Conservation (phyloP, 1,140 invertebrate species). For the Branchinecta lynchi region DNA sequence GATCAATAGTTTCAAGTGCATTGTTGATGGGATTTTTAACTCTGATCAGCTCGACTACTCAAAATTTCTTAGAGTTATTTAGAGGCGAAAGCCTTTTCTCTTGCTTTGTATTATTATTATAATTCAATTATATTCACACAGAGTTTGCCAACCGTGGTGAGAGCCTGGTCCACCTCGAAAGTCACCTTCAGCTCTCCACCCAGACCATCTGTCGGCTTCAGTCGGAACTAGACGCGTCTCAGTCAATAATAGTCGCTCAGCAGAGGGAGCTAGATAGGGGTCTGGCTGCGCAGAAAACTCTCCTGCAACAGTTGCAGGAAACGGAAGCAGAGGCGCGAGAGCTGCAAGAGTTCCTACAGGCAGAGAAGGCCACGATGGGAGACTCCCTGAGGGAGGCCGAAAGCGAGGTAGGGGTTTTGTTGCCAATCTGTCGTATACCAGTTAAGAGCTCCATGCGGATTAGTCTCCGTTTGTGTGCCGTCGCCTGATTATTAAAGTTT, state of each 20-base stretch:
- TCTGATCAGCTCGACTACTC: too few species aligned
- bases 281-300: conserved; percentile 23
- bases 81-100: too few species aligned
- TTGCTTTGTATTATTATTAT: too few species aligned
- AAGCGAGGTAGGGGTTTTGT: conserved; percentile 36
- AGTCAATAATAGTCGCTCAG: conserved; percentile 23
- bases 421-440: background rate
- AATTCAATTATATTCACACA: too few species aligned
- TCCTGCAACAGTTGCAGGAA: conserved; percentile 53
- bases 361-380: conserved; percentile 50
- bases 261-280: conserved; percentile 18
- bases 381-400: conserved; percentile 60
- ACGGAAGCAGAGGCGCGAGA: conserved; percentile 50
- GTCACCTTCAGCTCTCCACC: conserved; percentile 24
- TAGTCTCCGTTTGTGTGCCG: too few species aligned
- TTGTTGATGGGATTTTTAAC: too few species aligned
- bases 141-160: conserved; percentile 25
- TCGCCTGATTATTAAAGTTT: too few species aligned
- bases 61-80: too few species aligned
- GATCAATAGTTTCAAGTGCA: too few species aligned
- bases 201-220: conserved; percentile 23
- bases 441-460: too few species aligned
- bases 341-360: conserved; percentile 57
- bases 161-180: conserved; percentile 24
- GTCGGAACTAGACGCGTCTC: conserved; percentile 23